Percentiles rank a stretch among this genome's conserved stretches.
Conservation (phyloP, 2,888 invertebrate species). For the Chorisops tibialis region DNA sequence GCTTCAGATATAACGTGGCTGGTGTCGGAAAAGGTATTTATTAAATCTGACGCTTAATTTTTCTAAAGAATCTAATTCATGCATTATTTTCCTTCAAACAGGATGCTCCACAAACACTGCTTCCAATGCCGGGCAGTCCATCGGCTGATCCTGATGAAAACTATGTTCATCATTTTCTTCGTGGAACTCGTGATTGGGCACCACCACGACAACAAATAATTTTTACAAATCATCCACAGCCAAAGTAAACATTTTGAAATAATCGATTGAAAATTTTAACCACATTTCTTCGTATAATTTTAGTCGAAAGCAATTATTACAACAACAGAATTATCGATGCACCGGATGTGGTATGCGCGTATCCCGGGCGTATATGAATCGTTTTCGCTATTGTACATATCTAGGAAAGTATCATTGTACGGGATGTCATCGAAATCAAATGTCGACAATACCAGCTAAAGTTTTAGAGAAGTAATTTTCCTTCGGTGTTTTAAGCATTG, state of each 20-base stretch:
- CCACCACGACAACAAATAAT: slow-evolving; percentile 81
- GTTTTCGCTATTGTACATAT: slow-evolving; percentile 79
- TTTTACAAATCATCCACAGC: slow-evolving; percentile 68
- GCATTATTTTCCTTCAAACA: slow-evolving; percentile 40
- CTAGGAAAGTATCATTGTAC: slow-evolving; percentile 82
- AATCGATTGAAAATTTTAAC: not conserved
- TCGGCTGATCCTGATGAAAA: slow-evolving; percentile 63
- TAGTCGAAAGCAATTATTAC: slow-evolving; percentile 63
- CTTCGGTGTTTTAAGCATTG: not conserved
- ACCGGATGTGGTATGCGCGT: slow-evolving; percentile 83
- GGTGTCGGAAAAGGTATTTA: slow-evolving; percentile 60
- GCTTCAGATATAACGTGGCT: slow-evolving; percentile 78
- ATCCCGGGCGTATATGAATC: slow-evolving; percentile 65
- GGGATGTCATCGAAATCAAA: slow-evolving; percentile 77
- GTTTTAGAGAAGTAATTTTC: slow-evolving; percentile 52
- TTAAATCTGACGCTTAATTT: not conserved
- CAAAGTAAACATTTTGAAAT: slow-evolving; percentile 57
- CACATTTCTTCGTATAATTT: slow-evolving; percentile 30
- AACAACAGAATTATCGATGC: slow-evolving; percentile 73
- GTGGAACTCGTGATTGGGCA: slow-evolving; percentile 80
- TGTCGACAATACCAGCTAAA: slow-evolving; percentile 67
- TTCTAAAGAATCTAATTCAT: not conserved
- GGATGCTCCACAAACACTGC: slow-evolving; percentile 72
- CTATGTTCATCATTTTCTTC: slow-evolving; percentile 53
- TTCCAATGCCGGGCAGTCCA: slow-evolving; percentile 72